These are phyloP conservation scores for Mizuhopecten yessoensis DNA, from an alignment of 1,140 invertebrate species.

Conservation along the genomic window DNA sequence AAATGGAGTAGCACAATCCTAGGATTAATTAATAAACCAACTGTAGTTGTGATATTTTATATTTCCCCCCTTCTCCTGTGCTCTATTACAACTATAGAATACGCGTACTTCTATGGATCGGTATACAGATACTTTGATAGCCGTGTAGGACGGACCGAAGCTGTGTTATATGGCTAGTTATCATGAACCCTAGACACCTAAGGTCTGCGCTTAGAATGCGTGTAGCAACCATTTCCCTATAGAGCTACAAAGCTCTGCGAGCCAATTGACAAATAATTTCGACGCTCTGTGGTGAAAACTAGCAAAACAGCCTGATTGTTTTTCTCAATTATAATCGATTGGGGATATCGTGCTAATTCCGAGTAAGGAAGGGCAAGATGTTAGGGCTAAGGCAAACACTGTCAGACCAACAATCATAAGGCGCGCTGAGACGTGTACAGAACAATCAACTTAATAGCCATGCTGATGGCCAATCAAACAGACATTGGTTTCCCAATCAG, in stretches of 20 bases:
- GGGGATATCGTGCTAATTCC: conserved; percentile 31
- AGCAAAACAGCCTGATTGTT: conserved; percentile 13
- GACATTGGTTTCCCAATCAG: conserved; percentile 26
- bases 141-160: too few species aligned
- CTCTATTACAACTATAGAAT: too few species aligned
- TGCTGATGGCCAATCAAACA: not conserved
- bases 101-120: too few species aligned
- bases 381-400: conserved; percentile 24
- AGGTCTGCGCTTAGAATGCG: not conserved
- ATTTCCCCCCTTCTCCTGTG: too few species aligned
- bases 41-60: too few species aligned
- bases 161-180: too few species aligned
- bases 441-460: conserved; percentile 17
- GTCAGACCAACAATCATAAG: conserved; percentile 1
- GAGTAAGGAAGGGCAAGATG: conserved; percentile 32
- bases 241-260: not conserved
- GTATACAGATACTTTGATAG: too few species aligned
- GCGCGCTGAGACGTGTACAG: conserved; percentile 7
- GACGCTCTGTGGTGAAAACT: conserved; percentile 30
- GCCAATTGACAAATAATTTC: conserved; percentile 32
- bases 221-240: not conserved
- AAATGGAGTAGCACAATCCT: too few species aligned
- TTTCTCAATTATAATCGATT: conserved; percentile 30
- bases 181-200: too few species aligned
- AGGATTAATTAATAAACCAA: too few species aligned